A percentile compares a stretch with the other conserved stretches of the same genome.
Evolutionary conservation across 2,888 invertebrate genomes (phyloP).

Genomic region (Unio pictorum): DNA sequence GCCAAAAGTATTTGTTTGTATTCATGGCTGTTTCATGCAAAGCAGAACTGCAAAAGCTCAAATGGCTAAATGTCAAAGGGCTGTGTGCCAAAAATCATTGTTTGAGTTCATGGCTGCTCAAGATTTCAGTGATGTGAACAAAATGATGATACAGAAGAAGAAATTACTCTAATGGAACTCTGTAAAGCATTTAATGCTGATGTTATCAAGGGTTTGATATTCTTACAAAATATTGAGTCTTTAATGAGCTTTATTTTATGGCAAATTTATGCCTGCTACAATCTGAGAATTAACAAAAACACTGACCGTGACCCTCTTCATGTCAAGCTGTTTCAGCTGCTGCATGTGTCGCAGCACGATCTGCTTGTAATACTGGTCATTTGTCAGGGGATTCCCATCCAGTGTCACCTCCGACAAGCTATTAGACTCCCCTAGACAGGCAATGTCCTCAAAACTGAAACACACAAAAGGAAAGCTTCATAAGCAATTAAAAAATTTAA

Average conservation of each 20-base stretch:
- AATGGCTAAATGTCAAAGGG: too few relatives aligned
- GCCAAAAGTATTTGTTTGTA: too few relatives aligned
- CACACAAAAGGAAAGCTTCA: neutral
- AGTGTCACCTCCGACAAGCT: conserved; percentile 87
- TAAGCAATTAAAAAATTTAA: too few relatives aligned
- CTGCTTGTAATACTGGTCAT: conserved; percentile 84
- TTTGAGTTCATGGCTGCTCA: too few relatives aligned
- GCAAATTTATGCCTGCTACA: neutral
- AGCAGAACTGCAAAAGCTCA: too few relatives aligned
- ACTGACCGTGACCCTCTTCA: conserved; percentile 69
- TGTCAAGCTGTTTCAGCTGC: conserved; percentile 69
- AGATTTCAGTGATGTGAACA: too few relatives aligned
- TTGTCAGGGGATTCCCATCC: conserved; percentile 74
- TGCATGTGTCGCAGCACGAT: conserved; percentile 67
- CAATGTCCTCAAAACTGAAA: conserved; percentile 87
- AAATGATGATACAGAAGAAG: too few relatives aligned
- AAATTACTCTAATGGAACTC: too few relatives aligned
- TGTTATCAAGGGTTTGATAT: neutral
- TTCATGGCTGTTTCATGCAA: too few relatives aligned
- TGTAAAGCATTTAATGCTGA: neutral
- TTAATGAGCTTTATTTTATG: neutral
- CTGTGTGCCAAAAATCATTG: too few relatives aligned
- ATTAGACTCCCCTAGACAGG: conserved; percentile 83
- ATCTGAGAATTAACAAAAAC: neutral
- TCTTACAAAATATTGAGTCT: too few relatives aligned